These are phyloP conservation scores for Drosophila parvula DNA, from an alignment of 1,140 invertebrate genomes.

Conservation along the genomic window DNA sequence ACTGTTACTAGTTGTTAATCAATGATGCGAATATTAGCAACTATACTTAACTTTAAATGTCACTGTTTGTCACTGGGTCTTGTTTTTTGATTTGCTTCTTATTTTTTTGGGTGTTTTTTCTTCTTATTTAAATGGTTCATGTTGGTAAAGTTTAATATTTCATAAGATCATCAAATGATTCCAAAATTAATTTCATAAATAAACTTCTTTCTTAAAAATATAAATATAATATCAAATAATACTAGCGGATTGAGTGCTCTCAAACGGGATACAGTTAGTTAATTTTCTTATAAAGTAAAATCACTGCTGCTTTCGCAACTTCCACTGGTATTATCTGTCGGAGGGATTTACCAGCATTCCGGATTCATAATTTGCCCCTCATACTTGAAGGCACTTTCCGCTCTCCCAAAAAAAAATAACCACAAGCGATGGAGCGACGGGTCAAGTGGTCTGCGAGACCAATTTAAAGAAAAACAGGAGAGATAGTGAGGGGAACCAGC, in stretches of 20 bases:
- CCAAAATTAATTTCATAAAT: background rate
- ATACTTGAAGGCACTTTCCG: constrained; percentile 52
- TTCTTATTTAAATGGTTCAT: too few relatives aligned
- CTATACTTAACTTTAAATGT: too few relatives aligned
- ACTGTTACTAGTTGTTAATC: background rate
- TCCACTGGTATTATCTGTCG: background rate
- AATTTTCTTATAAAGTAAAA: background rate
- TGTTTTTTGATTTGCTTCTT: too few relatives aligned
- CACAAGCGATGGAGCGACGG: constrained; percentile 10
- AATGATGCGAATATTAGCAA: background rate
- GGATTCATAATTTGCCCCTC: constrained; percentile 44
- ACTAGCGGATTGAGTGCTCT: background rate
- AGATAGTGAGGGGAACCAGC: constrained; percentile 4
- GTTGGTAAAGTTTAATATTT: too few relatives aligned
- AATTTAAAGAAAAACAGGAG: constrained; percentile 57
- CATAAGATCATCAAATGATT: too few relatives aligned
- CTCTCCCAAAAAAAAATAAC: constrained; percentile 4
- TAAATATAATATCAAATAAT: too few relatives aligned
- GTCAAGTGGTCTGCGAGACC: constrained; percentile 73
- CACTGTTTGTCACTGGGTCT: too few relatives aligned
- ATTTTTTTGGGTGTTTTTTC: too few relatives aligned
- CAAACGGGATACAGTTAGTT: background rate
- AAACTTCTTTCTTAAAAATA: background rate
- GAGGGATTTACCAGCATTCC: constrained; percentile 11
- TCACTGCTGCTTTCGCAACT: background rate